These are phyloP conservation scores for Coracias cyanogaster DNA, from an alignment of 2,797 vertebrate genomes.

Conservation along the genomic window DNA sequence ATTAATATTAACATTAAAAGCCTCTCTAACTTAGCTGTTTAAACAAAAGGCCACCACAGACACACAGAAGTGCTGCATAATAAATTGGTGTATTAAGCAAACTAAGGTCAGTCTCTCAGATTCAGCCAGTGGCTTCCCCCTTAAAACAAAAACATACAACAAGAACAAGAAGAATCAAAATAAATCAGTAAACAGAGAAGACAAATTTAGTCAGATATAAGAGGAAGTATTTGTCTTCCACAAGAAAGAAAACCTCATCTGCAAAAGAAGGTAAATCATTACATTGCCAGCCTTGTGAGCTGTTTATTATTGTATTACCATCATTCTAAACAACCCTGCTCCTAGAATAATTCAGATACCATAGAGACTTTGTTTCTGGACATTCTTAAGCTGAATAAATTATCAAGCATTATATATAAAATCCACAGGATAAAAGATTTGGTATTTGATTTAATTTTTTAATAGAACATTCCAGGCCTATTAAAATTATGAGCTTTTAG, in stretches of 20 bases:
- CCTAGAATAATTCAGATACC: neutral
- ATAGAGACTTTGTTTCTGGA: neutral
- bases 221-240: neutral
- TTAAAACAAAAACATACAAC: neutral
- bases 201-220: neutral
- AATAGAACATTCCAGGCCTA: neutral
- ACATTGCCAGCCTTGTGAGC: neutral
- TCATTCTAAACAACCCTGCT: neutral
- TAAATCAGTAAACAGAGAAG: neutral
- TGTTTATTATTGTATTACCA: neutral
- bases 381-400: neutral
- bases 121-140: neutral
- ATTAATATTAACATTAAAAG: neutral
- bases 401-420: neutral
- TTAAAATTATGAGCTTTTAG: constrained; percentile 8
- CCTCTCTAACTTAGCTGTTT: neutral
- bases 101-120: neutral
- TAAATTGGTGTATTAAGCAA: neutral
- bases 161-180: neutral
- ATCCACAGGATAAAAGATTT: neutral
- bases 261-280: neutral
- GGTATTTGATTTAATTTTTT: neutral
- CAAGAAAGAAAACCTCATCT: neutral
- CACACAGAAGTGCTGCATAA: neutral
- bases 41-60: neutral